phyloP scores from a whole-genome alignment of 2,113 vertebrate species.

The Propithecus coquereli region DNA sequence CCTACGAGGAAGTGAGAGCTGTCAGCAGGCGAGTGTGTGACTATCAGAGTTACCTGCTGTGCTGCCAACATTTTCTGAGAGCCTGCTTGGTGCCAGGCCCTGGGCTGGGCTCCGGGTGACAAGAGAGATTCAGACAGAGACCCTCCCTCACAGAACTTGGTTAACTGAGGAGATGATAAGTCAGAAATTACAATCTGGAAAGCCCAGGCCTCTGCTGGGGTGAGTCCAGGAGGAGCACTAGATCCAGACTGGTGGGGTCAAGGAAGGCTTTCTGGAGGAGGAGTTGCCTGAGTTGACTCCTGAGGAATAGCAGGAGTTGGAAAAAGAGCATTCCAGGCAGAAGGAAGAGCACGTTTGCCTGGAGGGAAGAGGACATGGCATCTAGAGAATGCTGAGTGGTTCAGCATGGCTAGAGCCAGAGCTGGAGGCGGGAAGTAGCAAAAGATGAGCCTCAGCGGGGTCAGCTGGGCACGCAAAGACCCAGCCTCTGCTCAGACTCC shows the following conservation, averaged over 20 bases:
- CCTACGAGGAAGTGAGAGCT: conserved; percentile 73
- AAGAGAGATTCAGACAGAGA: neutral
- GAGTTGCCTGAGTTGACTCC: neutral
- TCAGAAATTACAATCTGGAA: neutral
- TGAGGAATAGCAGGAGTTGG: neutral
- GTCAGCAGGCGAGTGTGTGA: conserved; percentile 13
- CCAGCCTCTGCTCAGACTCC: neutral
- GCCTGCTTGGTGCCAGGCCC: neutral
- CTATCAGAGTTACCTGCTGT: neutral
- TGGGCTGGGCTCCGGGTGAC: neutral
- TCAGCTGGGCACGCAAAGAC: neutral
- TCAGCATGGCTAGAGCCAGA: neutral
- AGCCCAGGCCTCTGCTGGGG: neutral
- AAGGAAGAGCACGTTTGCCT: neutral
- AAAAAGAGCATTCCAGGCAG: neutral
- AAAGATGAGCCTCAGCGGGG: neutral
- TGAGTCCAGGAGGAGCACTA: neutral
- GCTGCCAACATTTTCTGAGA: neutral
- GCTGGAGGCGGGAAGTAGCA: neutral
- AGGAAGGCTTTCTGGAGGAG: neutral
- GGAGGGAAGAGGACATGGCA: neutral
- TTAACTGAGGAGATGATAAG: neutral
- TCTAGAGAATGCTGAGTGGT: neutral
- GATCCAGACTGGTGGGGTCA: neutral
- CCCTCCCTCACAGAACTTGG: neutral